Percentiles rank a stretch among this genome's conserved stretches.
phyloP scores from a whole-genome alignment of 2,888 invertebrate genomes.

The Melanostoma mellinum region DNA sequence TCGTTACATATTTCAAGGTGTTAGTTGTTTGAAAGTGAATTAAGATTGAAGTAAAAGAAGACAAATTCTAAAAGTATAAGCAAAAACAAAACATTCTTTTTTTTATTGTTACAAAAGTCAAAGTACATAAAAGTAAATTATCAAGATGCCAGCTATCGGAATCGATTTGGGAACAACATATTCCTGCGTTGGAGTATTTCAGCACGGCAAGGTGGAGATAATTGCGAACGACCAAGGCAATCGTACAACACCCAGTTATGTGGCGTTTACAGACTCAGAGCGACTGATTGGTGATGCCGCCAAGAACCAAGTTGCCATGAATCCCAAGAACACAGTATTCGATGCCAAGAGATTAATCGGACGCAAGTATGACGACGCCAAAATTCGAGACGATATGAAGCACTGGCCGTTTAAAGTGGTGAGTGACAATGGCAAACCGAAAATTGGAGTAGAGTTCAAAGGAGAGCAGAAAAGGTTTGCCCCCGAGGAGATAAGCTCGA shows the following conservation, averaged over 20 bases:
- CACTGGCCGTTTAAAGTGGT: constrained; percentile 95
- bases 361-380: constrained; percentile 91
- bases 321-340: constrained; percentile 92
- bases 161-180: constrained; percentile 93
- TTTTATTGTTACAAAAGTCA: neutral
- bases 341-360: constrained; percentile 97
- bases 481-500: constrained; percentile 94
- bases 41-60: too few relatives aligned
- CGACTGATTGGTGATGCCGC: constrained; percentile 91
- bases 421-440: constrained; percentile 89
- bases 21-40: too few relatives aligned
- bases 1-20: too few relatives aligned
- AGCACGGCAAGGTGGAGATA: constrained; percentile 90
- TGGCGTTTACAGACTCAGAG: constrained; percentile 91
- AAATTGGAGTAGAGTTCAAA: constrained; percentile 91
- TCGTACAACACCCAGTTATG: constrained; percentile 87
- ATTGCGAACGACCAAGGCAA: constrained; percentile 91
- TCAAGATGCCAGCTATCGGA: constrained; percentile 85
- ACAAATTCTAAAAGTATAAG: neutral
- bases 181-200: constrained; percentile 90
- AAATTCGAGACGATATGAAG: constrained; percentile 95
- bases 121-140: neutral
- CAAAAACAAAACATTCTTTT: neutral
- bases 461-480: constrained; percentile 93
- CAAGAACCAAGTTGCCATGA: constrained; percentile 92